Conservation (phyloP, 2,113 vertebrate genomes). For the Lichenostomus cassidix region DNA sequence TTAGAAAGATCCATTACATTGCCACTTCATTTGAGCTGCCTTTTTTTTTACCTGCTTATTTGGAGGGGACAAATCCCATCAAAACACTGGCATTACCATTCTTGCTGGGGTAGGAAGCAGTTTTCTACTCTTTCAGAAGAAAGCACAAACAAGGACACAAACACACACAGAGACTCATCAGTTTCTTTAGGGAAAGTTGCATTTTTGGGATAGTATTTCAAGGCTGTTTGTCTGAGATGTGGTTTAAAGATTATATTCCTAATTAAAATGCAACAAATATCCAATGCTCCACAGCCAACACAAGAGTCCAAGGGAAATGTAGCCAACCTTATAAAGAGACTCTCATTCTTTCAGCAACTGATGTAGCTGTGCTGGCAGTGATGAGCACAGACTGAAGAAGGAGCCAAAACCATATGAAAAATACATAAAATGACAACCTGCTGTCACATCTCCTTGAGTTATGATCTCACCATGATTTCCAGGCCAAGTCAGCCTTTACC, state of each 20-base stretch:
- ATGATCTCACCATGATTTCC: neutral
- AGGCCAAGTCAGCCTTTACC: neutral
- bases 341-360: neutral
- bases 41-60: neutral
- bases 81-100: neutral
- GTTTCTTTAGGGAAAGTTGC: neutral
- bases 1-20: neutral
- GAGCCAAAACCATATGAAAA: neutral
- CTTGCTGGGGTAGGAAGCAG: fast-evolving
- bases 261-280: neutral
- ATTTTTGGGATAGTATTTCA: neutral
- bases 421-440: neutral
- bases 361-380: neutral
- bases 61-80: neutral
- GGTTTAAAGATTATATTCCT: neutral
- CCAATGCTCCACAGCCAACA: neutral
- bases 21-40: neutral
- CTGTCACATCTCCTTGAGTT: neutral
- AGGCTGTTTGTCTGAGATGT: neutral
- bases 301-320: neutral
- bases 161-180: fast-evolving
- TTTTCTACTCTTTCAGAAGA: neutral
- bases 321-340: neutral
- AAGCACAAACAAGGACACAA: neutral
- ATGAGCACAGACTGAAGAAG: neutral